Evolutionary conservation across 2,113 vertebrate genomes (phyloP).

Genomic region (Oenanthe melanoleuca): DNA sequence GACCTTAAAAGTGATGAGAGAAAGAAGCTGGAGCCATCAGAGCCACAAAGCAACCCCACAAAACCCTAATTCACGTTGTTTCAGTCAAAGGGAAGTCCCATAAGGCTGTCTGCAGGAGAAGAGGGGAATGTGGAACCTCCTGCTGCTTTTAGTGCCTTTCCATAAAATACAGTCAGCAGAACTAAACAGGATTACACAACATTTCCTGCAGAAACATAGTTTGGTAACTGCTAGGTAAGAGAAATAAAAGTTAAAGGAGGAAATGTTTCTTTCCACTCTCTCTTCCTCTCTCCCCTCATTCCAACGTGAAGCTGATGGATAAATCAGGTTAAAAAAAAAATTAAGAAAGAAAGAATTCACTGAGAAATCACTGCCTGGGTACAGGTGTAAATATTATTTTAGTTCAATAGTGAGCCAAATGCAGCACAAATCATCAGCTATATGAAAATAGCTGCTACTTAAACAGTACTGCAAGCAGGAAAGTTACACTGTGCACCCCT

Average conservation of each 20-base stretch:
- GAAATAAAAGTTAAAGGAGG: background rate
- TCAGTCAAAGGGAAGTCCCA: background rate
- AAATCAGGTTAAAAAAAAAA: background rate
- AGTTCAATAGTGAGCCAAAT: background rate
- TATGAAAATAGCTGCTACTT: background rate
- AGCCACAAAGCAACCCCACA: background rate
- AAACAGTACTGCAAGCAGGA: background rate
- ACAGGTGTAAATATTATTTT: background rate
- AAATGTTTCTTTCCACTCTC: background rate
- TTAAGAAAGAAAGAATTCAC: background rate
- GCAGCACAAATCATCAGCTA: background rate
- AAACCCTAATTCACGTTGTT: background rate
- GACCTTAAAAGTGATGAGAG: background rate
- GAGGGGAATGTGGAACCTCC: background rate
- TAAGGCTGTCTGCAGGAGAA: background rate
- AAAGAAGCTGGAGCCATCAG: background rate
- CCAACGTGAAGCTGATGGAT: background rate
- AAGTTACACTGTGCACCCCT: background rate
- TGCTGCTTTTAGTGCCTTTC: slow-evolving; percentile 32
- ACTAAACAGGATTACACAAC: background rate
- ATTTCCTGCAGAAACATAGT: background rate
- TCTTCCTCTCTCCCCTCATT: background rate
- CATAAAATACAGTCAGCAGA: slow-evolving; percentile 13
- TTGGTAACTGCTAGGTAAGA: slow-evolving; percentile 5
- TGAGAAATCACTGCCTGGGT: background rate